Evolutionary conservation across 2,113 vertebrate genomes (phyloP), one percentile per base, ranked within the genome.

Genomic region (western clawed frog (Xenopus tropicalis)): DNA sequence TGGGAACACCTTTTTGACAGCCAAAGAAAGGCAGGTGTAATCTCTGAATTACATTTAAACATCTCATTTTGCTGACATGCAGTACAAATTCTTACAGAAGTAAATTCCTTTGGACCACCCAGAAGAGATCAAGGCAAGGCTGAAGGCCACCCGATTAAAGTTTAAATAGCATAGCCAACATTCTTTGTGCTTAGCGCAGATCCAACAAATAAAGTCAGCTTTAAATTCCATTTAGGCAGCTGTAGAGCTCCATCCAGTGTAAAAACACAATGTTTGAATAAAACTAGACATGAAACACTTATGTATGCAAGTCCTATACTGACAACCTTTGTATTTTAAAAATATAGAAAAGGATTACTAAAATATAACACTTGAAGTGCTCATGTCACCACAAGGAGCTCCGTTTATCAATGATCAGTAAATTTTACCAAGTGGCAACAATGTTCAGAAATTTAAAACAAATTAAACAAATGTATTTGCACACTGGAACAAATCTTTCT

Each of bases 21-120:
- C 29, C 29, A 37, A 9, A 59, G 22, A 59, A 16, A 59, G 20
- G 22, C 57, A 59, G 57, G 22, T 59, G 57, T 59, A 59, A 12
- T 23, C 14, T 59, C 22, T 3, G 11, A 12, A 22, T 9, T 23
- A 23, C 22, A 23, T 22, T 23, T 12, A 12, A 14, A 24, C 10
- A 59, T 59, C 14, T 59, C 10, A 24, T 59, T 59, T 59, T 11
- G 22, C 21, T 59, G 22, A 59, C 21, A 23, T 24, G 12, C 20
- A 59, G 22, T 59, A 59, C 11, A 20, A 21, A 14, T 14, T 23
- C 21, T 13, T 12, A 21, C 21, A 23, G 20, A 23, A 9, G 17
- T 44, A 64, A 16, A 64, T 43, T 64, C 62, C 17, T 64, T 20
- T 43, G n/a, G 62, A 64, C 62, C 62, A 64, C 62, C 62, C 62